A percentile compares a stretch with the other conserved stretches of the same genome.
Conservation (phyloP, 1,140 invertebrate genomes). For the Drosophila nebulosa region DNA sequence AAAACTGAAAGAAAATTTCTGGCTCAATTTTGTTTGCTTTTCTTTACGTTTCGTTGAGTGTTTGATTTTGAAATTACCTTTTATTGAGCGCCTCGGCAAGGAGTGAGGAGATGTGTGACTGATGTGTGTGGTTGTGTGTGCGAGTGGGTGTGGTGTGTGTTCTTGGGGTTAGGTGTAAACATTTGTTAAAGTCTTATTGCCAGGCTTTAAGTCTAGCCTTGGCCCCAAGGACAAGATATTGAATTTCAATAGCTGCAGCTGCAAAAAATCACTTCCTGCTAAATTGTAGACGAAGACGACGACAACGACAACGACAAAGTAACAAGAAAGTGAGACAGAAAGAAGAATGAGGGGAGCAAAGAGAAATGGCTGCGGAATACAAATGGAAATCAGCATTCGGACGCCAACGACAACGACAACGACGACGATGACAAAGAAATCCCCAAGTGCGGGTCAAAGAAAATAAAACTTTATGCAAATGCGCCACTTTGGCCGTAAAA, state of each 20-base stretch:
- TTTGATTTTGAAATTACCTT: slow-evolving; percentile 78
- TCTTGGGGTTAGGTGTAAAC: slow-evolving; percentile 42
- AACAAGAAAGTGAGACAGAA: slow-evolving; percentile 40
- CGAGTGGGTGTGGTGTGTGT: slow-evolving; percentile 2
- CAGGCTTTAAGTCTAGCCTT: slow-evolving; percentile 48
- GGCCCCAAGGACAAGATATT: slow-evolving; percentile 42
- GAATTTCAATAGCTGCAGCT: slow-evolving; percentile 70
- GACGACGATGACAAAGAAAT: slow-evolving; percentile 45
- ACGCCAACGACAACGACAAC: too few species aligned
- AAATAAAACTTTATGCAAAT: slow-evolving; percentile 79
- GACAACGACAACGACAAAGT: slow-evolving; percentile 34
- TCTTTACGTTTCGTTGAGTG: slow-evolving; percentile 34
- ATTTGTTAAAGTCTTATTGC: slow-evolving; percentile 47
- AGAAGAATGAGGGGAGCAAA: neutral
- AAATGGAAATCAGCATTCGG: slow-evolving; percentile 38
- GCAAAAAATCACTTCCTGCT: slow-evolving; percentile 67
- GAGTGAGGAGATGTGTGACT: neutral
- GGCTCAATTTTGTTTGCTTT: neutral
- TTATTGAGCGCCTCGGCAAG: slow-evolving; percentile 23
- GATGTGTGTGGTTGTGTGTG: slow-evolving; percentile 25
- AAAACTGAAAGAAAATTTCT: slow-evolving; percentile 2
- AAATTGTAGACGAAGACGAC: slow-evolving; percentile 46
- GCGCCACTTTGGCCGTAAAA: slow-evolving; percentile 76
- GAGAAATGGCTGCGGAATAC: slow-evolving; percentile 11
- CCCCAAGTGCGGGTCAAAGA: slow-evolving; percentile 76